Percentiles rank a stretch among this genome's conserved stretches.
Conservation (phyloP, 37 sponge, comb jelly and placozoan species). For the Aphrocallistes beatrix region DNA sequence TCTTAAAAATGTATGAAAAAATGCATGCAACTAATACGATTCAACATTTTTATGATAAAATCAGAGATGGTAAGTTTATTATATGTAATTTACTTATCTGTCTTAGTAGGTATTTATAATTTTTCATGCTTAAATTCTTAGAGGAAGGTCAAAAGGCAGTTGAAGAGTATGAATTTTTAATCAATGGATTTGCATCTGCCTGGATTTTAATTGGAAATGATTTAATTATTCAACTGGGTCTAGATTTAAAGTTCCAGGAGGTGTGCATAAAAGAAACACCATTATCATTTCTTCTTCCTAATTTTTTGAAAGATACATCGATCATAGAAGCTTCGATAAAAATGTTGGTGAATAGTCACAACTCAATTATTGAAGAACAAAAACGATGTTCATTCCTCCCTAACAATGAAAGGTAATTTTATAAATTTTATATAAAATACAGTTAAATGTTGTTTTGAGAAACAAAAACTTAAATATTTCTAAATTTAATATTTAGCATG, state of each 20-base stretch:
- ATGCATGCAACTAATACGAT: neutral
- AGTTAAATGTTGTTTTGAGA: too few species aligned
- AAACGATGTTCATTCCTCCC: neutral
- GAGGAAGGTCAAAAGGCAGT: neutral
- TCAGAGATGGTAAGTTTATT: neutral
- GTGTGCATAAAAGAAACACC: neutral
- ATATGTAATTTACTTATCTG: neutral
- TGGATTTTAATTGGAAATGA: neutral
- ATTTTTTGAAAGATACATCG: neutral
- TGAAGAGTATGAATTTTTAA: neutral
- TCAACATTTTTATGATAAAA: neutral
- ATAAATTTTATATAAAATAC: too few species aligned
- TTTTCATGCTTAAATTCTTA: neutral
- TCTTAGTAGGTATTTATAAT: neutral
- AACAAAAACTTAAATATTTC: too few species aligned
- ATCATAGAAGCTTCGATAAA: neutral
- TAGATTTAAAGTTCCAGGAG: neutral
- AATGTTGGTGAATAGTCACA: neutral
- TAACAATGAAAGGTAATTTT: neutral
- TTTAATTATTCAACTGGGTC: neutral
- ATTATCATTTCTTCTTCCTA: neutral
- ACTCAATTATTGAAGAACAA: neutral
- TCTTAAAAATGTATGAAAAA: too few species aligned
- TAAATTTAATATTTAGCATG: too few species aligned
- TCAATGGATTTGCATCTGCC: neutral